Base-by-base conservation (phyloP, 2,888 invertebrate genomes). In the Falcaria lacertinaria region DNA sequence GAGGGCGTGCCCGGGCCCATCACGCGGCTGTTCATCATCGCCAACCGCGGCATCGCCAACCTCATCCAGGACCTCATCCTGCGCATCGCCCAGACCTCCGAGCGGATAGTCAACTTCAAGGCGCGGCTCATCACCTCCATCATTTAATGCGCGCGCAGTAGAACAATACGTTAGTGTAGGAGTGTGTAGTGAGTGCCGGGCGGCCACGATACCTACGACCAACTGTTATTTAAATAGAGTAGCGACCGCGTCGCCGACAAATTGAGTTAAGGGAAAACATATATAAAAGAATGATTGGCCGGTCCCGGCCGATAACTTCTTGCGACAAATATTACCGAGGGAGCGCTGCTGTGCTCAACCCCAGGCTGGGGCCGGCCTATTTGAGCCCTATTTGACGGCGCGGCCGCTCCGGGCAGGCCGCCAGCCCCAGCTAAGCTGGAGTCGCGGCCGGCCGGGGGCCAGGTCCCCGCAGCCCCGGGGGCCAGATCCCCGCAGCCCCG, bases 31-130 rank as follows among this genome's bases (percentile, higher is more conserved):
- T 95, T 96, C 80, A 95, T 96, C 68, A 93, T 96, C 70, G 96
- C 95, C 67, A 96, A 96, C 85, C 91, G 96, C 61, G 96, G 96
- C 59, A 92, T 96, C 66, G 95, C 96, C 67, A 96, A 96, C 82
- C 92, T 96, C 64, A 92, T 96, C 64, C 96, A 96, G 84, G 96
- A 96, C 87, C 92, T 96, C 69, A 96, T 96, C 85, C 91, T 96
- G 78, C 96, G 96, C 82, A 91, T 96, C 81, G 96, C 96, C 47
- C 95, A 96, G 84, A 96, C 96, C 77, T 96, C 96, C 79, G 96
- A 96, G 88, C 93, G 95, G 86, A 94, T 96, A 90, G 96, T 96
- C 74, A 96, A 96, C 94, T 96, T 96, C 93, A 96, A 96, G 91
- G 96, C 96, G 80, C 93, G 96, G 90, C 91, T 96, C 74, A 95